Evolutionary conservation across 2,797 vertebrate genomes (phyloP).

Genomic region (Cuculus canorus): DNA sequence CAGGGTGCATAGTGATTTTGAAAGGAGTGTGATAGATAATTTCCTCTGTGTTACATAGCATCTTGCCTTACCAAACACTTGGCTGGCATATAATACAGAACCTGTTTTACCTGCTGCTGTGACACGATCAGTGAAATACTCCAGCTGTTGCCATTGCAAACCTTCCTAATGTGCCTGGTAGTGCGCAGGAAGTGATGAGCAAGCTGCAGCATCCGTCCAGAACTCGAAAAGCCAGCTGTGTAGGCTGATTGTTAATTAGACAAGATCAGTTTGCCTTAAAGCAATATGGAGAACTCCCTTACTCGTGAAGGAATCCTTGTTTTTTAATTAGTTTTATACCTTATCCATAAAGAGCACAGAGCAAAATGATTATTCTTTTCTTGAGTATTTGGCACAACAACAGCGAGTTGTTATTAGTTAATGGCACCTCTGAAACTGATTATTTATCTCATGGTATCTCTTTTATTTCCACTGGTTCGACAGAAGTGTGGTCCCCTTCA

Average conservation of each 20-base stretch:
- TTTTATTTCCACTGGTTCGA: background rate
- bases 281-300: background rate
- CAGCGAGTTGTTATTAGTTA: background rate
- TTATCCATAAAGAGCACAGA: background rate
- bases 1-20: background rate
- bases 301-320: background rate
- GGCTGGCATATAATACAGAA: background rate
- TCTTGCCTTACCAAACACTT: background rate
- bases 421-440: background rate
- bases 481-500: background rate
- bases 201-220: background rate
- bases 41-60: background rate
- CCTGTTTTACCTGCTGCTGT: constrained; percentile 19
- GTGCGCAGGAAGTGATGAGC: background rate
- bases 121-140: background rate
- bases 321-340: background rate
- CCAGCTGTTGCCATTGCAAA: background rate
- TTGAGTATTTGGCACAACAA: background rate
- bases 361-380: background rate
- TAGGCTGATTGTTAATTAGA: constrained; percentile 6
- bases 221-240: constrained; percentile 30
- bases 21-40: background rate
- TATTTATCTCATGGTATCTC: background rate
- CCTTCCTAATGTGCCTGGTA: background rate
- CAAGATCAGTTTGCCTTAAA: background rate